phyloP scores from a whole-genome alignment of 1,140 invertebrate genomes.

The Zaprionus gabonicus region DNA sequence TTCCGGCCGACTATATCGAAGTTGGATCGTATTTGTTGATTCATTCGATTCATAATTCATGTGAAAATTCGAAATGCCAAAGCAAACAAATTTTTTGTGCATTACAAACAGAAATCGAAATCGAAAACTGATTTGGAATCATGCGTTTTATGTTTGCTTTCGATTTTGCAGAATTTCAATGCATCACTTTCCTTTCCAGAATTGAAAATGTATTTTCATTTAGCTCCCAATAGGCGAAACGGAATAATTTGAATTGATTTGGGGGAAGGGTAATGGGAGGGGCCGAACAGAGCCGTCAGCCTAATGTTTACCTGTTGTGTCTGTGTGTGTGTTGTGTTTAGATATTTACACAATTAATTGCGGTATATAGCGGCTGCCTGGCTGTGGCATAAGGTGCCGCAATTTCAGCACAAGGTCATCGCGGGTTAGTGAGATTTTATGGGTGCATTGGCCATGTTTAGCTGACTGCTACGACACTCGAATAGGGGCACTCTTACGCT shows the following conservation, averaged over 20 bases:
- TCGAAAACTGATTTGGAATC: background rate
- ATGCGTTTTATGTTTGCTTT: conserved; percentile 15
- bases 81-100: conserved; percentile 33
- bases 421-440: background rate
- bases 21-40: conserved; percentile 9
- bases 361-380: conserved; percentile 12
- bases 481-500: background rate
- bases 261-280: background rate
- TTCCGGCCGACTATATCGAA: background rate
- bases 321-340: conserved; percentile 36
- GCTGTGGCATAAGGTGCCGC: conserved; percentile 24
- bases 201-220: conserved; percentile 22
- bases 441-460: conserved; percentile 26
- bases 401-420: conserved; percentile 50
- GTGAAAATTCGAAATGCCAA: conserved; percentile 50
- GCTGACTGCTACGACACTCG: conserved; percentile 5
- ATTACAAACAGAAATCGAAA: conserved; percentile 5
- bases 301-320: conserved; percentile 25
- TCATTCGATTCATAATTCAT: conserved; percentile 41
- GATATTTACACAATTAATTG: conserved; percentile 61
- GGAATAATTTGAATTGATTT: conserved; percentile 10
- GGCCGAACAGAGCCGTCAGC: background rate
- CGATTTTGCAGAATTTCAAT: conserved; percentile 27
- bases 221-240: background rate
- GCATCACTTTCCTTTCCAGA: conserved; percentile 45